Base-by-base conservation (phyloP, 1,140 invertebrate species). In the Leptestheria dahalacensis region DNA sequence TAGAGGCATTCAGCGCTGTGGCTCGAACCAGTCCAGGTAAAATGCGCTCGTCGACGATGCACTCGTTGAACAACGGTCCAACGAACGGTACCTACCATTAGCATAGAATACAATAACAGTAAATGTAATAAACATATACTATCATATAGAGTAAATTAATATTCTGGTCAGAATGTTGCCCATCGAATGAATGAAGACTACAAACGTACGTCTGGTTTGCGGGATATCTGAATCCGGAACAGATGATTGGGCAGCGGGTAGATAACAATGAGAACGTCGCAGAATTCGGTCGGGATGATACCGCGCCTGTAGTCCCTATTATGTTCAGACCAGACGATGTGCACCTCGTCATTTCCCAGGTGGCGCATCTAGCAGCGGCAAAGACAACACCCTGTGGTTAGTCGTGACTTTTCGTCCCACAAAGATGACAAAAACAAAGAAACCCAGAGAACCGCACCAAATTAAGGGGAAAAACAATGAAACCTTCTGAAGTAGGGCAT, bases 251-350 rank as follows among this genome's bases (percentile, higher is more conserved):
- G 78, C 63, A 95, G 73, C 6, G 91, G 95, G 78, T 99, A 98
- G 65, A 99, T 90, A 10, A 91, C 90, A 69, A 99, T 96, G 6
- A 99, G 78, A 52, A 98, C 90, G 76, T 99, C 96, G 71, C 95
- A 97, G 77, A 99, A 99, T 76, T 99, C 93, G 15, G 96, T 99
- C 23, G 96, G 92, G 70, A 99, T 88, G 62, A 97, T 97, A 66
- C 94, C 93, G 46, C 95, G 78, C 59, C 94, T 81, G 76, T 99
- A 99, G 68, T 96, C 91, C 56, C 93, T 78, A 70, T 78, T 81
- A 72, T 99, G 93, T 71, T 99, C 96, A 21, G 92, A 97, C 96
- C 96, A 99, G 15, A 99, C 92, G 62, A 99, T 95, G 69, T 99
- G 95, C 33, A 99, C 91, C 75, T 99, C 96, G 74, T 99, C 96